Conservation (phyloP, 2,888 invertebrate genomes). For the Caprella mutica region DNA sequence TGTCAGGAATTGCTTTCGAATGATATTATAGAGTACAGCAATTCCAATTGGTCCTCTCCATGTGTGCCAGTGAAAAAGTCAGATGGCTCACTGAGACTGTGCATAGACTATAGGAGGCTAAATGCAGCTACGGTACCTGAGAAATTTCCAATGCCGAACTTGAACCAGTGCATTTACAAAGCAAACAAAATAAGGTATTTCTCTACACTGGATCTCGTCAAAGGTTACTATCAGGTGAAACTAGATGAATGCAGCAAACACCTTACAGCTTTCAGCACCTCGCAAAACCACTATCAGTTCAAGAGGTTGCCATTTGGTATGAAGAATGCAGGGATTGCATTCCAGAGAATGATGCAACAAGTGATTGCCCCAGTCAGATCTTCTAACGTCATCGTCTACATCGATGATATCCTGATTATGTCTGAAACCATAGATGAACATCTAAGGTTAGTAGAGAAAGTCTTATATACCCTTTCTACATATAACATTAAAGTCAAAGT, state of each 20-base stretch:
- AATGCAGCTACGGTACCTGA: neutral
- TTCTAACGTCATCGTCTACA: neutral
- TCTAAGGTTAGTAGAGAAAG: neutral
- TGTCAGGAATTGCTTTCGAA: no score
- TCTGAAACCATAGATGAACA: neutral
- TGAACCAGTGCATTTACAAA: neutral
- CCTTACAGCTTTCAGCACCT: neutral
- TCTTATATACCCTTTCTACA: neutral
- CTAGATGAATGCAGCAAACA: neutral
- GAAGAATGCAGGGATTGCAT: neutral
- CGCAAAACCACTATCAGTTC: neutral
- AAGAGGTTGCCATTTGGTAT: neutral
- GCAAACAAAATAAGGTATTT: neutral
- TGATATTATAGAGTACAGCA: neutral
- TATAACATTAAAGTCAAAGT: neutral
- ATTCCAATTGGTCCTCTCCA: neutral
- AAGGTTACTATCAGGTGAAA: neutral
- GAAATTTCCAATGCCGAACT: neutral
- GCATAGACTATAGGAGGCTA: neutral
- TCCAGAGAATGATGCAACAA: neutral
- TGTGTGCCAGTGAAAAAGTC: neutral
- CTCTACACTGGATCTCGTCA: neutral
- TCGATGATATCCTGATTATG: constrained; percentile 1
- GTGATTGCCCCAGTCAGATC: neutral
- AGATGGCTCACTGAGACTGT: neutral